phyloP scores from a whole-genome alignment of 2,797 vertebrate genomes.

The Hemibagrus guttatus region DNA sequence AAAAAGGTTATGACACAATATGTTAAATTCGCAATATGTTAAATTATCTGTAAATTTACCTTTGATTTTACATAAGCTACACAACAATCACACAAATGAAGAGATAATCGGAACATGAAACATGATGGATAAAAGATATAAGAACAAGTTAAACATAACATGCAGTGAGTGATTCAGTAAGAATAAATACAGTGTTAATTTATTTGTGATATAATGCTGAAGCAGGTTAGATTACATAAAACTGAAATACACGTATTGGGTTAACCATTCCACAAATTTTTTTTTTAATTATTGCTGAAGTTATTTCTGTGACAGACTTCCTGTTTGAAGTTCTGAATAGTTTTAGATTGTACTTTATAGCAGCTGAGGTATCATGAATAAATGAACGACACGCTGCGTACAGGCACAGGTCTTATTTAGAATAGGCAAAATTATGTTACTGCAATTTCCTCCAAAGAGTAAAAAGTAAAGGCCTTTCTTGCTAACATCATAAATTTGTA shows the following conservation, averaged over 20 bases:
- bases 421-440: slow-evolving; percentile 47
- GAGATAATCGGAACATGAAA: not conserved
- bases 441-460: slow-evolving; percentile 34
- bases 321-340: too few species aligned
- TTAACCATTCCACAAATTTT: not conserved
- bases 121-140: not conserved
- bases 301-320: not conserved
- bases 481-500: slow-evolving; percentile 59
- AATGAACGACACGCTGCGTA: not conserved
- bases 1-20: not conserved
- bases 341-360: not conserved
- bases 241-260: not conserved
- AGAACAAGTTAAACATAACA: too few species aligned
- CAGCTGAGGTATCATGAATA: slow-evolving; percentile 32
- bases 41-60: not conserved
- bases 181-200: not conserved
- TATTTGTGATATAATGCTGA: too few species aligned
- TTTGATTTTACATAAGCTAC: not conserved
- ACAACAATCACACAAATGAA: not conserved
- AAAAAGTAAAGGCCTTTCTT: slow-evolving; percentile 50
- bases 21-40: too few species aligned
- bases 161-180: not conserved
- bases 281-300: not conserved
- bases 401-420: not conserved
- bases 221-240: not conserved